phyloP scores from a whole-genome alignment of 2,797 vertebrate genomes.

The Danio jaintianensis region DNA sequence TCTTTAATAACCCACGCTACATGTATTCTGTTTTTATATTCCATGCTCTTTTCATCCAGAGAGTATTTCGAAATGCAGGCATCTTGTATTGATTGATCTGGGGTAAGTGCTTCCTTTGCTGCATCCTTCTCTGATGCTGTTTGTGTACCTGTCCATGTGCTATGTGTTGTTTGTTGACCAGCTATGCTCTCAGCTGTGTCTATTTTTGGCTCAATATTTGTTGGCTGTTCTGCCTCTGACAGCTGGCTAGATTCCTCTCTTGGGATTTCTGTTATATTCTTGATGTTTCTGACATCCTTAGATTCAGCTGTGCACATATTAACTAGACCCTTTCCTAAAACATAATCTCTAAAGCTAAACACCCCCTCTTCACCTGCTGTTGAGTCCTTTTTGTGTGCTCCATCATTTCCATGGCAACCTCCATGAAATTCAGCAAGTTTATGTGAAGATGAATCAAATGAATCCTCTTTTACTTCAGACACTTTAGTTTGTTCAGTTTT shows the following conservation, averaged over 20 bases:
- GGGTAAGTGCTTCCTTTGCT: conserved; percentile 16
- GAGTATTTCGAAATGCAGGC: background rate
- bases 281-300: conserved; percentile 10
- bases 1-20: background rate
- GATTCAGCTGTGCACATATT: conserved; percentile 2
- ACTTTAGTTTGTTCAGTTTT: conserved; percentile 57
- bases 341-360: conserved; percentile 83
- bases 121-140: conserved; percentile 4
- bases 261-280: conserved; percentile 25
- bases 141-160: conserved; percentile 25
- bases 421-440: conserved; percentile 65
- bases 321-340: conserved; percentile 69
- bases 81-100: conserved; percentile 11
- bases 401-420: conserved; percentile 72
- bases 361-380: conserved; percentile 67
- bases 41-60: background rate
- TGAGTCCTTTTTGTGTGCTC: conserved; percentile 71
- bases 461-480: conserved; percentile 61
- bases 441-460: conserved; percentile 66
- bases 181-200: background rate
- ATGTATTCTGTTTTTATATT: background rate
- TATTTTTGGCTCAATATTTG: conserved; percentile 27
- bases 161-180: background rate
- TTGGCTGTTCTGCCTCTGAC: conserved; percentile 27
- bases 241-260: conserved; percentile 15